These are phyloP conservation scores for Penaeus chinensis DNA, from an alignment of 1,140 invertebrate genomes.

Conservation along the genomic window DNA sequence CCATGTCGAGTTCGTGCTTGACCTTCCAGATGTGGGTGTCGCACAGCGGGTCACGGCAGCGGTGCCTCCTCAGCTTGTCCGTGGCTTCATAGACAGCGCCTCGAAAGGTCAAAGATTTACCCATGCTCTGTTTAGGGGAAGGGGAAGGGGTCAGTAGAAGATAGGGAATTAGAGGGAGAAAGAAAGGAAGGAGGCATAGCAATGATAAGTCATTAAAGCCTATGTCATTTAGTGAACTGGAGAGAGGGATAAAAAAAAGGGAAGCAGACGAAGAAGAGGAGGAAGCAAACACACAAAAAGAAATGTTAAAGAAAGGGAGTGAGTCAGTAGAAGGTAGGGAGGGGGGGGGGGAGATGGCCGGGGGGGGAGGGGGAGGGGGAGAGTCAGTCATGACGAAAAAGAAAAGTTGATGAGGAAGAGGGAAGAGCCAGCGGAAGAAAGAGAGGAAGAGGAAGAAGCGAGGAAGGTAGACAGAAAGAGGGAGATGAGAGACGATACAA, in stretches of 20 bases:
- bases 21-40: slow-evolving; percentile 82
- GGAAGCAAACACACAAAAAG: not conserved
- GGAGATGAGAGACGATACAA: not conserved
- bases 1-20: slow-evolving; percentile 87
- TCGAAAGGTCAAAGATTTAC: slow-evolving; percentile 87
- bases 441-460: not conserved
- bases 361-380: not conserved
- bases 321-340: not conserved
- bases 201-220: not conserved
- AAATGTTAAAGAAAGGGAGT: not conserved
- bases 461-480: too few species aligned
- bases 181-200: not conserved
- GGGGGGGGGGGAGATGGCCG: not conserved
- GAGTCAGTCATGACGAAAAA: not conserved
- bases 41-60: slow-evolving; percentile 65
- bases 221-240: not conserved
- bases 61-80: slow-evolving; percentile 68
- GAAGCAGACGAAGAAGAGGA: not conserved
- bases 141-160: not conserved
- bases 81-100: slow-evolving; percentile 90
- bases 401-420: not conserved
- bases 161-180: not conserved
- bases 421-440: slow-evolving; percentile 5
- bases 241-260: not conserved
- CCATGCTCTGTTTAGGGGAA: slow-evolving; percentile 72